A percentile compares a stretch with the other conserved stretches of the same genome.
These are phyloP conservation scores for Calameuta pallipes DNA, from an alignment of 2,888 invertebrate species.

Conservation along the genomic window DNA sequence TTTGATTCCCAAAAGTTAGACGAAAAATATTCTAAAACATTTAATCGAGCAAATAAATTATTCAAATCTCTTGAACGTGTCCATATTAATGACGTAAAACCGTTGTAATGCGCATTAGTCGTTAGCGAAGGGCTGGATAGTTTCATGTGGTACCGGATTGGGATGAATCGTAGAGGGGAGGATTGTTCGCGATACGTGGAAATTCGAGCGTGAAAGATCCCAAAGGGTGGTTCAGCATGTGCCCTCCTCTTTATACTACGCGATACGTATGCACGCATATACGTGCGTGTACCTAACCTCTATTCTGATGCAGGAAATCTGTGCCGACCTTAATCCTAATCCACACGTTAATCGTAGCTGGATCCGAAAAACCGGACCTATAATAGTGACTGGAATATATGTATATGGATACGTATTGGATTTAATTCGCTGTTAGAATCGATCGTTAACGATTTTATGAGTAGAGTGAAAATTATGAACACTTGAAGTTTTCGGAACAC, in stretches of 20 bases:
- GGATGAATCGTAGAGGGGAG: background rate
- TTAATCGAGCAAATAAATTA: conserved; percentile 40
- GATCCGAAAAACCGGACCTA: conserved; percentile 46
- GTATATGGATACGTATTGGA: background rate
- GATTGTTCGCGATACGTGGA: conserved; percentile 38
- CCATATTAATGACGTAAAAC: conserved; percentile 59
- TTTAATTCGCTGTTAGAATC: background rate
- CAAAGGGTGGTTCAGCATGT: background rate
- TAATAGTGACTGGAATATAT: background rate
- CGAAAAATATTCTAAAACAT: background rate
- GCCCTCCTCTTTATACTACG: background rate
- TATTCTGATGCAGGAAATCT: conserved; percentile 44
- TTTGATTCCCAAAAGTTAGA: no score
- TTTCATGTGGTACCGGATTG: background rate
- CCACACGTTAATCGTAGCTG: conserved; percentile 61
- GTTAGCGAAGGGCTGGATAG: background rate
- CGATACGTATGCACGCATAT: conserved; percentile 14
- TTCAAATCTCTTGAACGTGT: conserved; percentile 53
- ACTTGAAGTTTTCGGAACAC: background rate
- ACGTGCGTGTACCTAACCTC: conserved; percentile 19
- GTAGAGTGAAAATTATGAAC: background rate
- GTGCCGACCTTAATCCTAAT: conserved; percentile 60
- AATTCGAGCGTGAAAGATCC: conserved; percentile 44
- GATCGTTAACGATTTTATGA: background rate
- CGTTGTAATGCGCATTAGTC: conserved; percentile 58